phyloP scores from a whole-genome alignment of 2,797 vertebrate genomes.

The Poecilia velifera region DNA sequence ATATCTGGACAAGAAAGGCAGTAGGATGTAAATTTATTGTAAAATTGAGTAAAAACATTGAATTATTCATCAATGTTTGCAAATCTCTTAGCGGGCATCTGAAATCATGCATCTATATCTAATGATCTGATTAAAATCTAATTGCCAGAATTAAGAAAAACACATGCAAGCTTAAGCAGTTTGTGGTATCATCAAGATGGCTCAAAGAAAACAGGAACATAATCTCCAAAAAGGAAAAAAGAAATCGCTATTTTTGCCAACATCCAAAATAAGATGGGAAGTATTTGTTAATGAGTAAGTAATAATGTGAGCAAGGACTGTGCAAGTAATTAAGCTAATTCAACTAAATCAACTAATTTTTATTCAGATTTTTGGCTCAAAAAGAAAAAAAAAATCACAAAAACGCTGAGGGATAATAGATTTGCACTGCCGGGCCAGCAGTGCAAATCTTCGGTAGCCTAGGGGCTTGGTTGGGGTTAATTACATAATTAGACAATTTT shows the following conservation, averaged over 20 bases:
- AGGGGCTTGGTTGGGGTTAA: background rate
- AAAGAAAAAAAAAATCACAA: background rate
- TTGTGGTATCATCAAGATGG: background rate
- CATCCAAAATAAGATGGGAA: background rate
- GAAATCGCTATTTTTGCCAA: background rate
- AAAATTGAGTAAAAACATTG: conserved; percentile 13
- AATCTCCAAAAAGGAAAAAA: background rate
- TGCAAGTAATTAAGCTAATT: background rate
- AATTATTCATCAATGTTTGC: conserved; percentile 17
- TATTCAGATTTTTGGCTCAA: background rate
- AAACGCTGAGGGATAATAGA: too few species aligned
- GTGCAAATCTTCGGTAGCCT: too few species aligned
- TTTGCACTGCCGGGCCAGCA: too few species aligned
- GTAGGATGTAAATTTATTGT: conserved; percentile 10
- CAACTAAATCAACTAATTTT: background rate
- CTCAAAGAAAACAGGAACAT: background rate
- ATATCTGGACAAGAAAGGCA: conserved; percentile 83
- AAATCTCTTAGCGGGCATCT: conserved; percentile 10
- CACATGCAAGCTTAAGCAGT: background rate
- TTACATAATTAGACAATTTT: background rate
- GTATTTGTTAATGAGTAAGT: background rate
- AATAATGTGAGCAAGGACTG: background rate
- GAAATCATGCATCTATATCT: conserved; percentile 7
- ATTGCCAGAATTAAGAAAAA: background rate
- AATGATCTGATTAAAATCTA: conserved; percentile 3